Evolutionary conservation across 2,113 vertebrate species (phyloP), one percentile per base, ranked within the genome.

Genomic region (Pachyramphus minor): DNA sequence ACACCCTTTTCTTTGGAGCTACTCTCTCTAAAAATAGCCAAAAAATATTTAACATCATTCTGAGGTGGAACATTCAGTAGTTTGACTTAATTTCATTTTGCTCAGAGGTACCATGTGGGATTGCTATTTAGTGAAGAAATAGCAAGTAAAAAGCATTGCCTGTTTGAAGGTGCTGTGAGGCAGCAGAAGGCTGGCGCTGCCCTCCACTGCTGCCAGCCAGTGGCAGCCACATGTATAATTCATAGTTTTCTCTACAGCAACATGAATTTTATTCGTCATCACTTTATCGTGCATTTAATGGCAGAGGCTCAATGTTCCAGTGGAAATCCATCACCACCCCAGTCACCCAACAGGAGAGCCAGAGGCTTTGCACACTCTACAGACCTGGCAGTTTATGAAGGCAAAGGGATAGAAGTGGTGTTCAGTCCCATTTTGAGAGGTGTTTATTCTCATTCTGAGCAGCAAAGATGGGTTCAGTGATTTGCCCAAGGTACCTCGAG

Each of bases 101-200:
- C 37, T 58, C 5, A 17, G 50, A 28, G 56, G 35, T 14, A 9
- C 2, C 30, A 28, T 33, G 1, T 1, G 25, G 37, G 24, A 4
- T 9, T 42, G 56, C 5, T 33, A 2, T 25, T 81, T 14, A 25
- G 35, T 21, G 56, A 47, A 4, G 44, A 45, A 39, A 27, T 15
- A 1, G 1, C 1, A 2, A 23, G 8, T 14, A 10, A 22, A 5
- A 11, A 22, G 42, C 0, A 30, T 2, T 11, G 12, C 50, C 42
- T 22, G 30, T 2, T 6, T 23, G 1, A 13, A 80, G 37, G 64
- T 11, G 53, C 6, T 37, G 19, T n/a, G 56, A 25, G 59, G 23
- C 14, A n/a, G 3, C 67, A 28, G 47, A 13, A 49, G 49, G n/a
- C 15, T 79, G 60, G 5, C n/a, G 2, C 23, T 12, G 28, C 5